Evolutionary conservation across 2,113 vertebrate genomes (phyloP).

Genomic region (Phrynosoma platyrhinos): DNA sequence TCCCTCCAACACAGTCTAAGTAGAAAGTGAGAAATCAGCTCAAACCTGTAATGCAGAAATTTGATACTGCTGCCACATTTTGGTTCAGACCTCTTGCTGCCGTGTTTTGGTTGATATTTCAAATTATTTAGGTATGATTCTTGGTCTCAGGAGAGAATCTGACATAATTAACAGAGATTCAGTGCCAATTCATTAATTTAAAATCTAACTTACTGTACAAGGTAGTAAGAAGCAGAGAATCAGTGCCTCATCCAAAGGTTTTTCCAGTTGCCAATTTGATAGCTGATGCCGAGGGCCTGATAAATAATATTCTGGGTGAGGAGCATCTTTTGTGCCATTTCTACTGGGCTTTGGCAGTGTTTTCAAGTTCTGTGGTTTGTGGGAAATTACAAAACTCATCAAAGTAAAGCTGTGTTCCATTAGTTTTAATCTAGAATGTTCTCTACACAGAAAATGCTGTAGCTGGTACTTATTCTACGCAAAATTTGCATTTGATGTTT

Average conservation of each 20-base stretch:
- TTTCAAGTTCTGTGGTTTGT: too few relatives aligned
- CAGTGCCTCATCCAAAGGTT: not conserved
- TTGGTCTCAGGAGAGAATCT: not conserved
- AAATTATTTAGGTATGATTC: not conserved
- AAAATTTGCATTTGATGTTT: too few relatives aligned
- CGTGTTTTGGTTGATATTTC: too few relatives aligned
- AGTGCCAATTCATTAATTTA: not conserved
- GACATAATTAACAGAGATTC: not conserved
- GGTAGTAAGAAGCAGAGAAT: not conserved
- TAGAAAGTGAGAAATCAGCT: conserved; percentile 34
- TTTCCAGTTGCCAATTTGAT: not conserved
- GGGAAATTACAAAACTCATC: too few relatives aligned
- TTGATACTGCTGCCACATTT: not conserved
- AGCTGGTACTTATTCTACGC: too few relatives aligned
- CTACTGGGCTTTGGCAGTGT: not conserved
- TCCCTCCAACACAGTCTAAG: not conserved
- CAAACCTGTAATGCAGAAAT: conserved; percentile 2
- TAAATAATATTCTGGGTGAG: too few relatives aligned
- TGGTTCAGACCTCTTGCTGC: not conserved
- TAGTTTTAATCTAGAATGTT: too few relatives aligned
- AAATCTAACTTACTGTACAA: not conserved
- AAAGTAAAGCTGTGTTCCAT: too few relatives aligned
- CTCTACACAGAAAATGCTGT: too few relatives aligned
- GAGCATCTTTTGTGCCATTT: not conserved
- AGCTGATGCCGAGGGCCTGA: too few relatives aligned